Evolutionary conservation across 2,797 vertebrate species (phyloP), one percentile per base, ranked within the genome.

Genomic region (Valencia hispanica): DNA sequence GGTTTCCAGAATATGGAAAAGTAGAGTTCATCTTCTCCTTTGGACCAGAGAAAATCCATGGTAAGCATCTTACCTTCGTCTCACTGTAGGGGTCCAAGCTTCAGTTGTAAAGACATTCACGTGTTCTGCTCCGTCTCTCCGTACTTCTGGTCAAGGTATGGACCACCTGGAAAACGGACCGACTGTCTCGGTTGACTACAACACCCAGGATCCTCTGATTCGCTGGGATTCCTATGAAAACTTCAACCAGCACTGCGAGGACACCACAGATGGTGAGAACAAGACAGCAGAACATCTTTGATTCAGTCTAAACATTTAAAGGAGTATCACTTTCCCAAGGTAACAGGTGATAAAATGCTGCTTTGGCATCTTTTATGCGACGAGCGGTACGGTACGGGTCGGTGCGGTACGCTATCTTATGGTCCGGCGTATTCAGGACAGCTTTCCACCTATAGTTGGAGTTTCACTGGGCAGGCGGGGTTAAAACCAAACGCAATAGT

Each of bases 1-100:
- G 98, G 71, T 99, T 99, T 87, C 97, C 98, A 0, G 98, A 99
- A 90, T 97, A 98, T 0, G 98, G 98, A 79, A 99, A 99, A 93
- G 98, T 99, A 87, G 98, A 99, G 85, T 99, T 99, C 70, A 95
- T 99, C 75, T 99, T 99, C 94, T 99, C 98, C 36, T 98, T 98
- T 0, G 98, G 97, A 51, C 98, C 98, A 0, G 98, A 99, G 92
- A 99, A 99, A 94, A 99, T 99, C 73, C 96, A 98, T 95, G 98
- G 98, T 99, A 95, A 92, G 90, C 27, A 85, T 89, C 75, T 27
- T 27, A 27, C 8, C 20, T 51, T 0, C 34, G 2, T 20, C 6
- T 59, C 20, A 22, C 22, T 10, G 61, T 1, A 70, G 22, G 20
- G 41, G 50, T 43, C 4, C 32, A 45, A 50, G n/a, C 32, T 32